Percentiles rank a stretch among this genome's conserved stretches.
These are phyloP conservation scores for Branchinecta sandiegonensis DNA, from an alignment of 2,888 invertebrate genomes.

Conservation along the genomic window DNA sequence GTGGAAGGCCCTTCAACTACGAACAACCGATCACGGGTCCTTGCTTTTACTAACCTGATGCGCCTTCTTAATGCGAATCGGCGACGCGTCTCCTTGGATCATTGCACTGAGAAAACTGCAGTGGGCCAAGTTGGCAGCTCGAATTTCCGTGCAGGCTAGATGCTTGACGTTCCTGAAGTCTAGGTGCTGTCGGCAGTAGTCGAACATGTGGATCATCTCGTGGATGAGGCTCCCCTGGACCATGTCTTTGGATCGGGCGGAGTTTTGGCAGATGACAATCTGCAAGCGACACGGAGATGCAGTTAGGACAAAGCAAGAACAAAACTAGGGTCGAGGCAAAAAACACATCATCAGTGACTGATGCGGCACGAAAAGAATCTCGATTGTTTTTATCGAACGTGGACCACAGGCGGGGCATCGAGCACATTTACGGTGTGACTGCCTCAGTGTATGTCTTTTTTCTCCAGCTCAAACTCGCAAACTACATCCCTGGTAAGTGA, in stretches of 20 bases:
- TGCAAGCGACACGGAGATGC: conserved; percentile 33
- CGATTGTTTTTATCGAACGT: no score
- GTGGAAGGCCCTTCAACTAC: no score
- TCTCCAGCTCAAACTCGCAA: no score
- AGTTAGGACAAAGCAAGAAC: no score
- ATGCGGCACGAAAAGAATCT: no score
- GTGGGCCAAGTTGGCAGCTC: conserved; percentile 85
- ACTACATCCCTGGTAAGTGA: no score
- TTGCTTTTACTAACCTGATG: conserved; percentile 49
- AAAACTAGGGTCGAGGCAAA: no score
- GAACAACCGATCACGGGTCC: no score
- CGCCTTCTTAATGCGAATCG: conserved; percentile 51
- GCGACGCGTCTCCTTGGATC: conserved; percentile 57
- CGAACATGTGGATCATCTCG: conserved; percentile 94
- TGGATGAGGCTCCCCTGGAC: conserved; percentile 71
- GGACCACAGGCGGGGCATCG: no score
- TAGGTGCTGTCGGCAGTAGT: conserved; percentile 71
- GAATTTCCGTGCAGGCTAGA: conserved; percentile 83
- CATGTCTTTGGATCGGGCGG: conserved; percentile 48
- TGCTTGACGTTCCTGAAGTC: conserved; percentile 82
- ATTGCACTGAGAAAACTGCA: conserved; percentile 73
- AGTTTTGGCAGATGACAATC: conserved; percentile 85
- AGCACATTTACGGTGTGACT: no score
- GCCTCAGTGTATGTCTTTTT: no score
- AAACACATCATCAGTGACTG: no score